Percentiles rank a stretch among this genome's conserved stretches.
These are phyloP conservation scores for Anastrepha obliqua DNA, from an alignment of 1,140 invertebrate species.

Conservation along the genomic window DNA sequence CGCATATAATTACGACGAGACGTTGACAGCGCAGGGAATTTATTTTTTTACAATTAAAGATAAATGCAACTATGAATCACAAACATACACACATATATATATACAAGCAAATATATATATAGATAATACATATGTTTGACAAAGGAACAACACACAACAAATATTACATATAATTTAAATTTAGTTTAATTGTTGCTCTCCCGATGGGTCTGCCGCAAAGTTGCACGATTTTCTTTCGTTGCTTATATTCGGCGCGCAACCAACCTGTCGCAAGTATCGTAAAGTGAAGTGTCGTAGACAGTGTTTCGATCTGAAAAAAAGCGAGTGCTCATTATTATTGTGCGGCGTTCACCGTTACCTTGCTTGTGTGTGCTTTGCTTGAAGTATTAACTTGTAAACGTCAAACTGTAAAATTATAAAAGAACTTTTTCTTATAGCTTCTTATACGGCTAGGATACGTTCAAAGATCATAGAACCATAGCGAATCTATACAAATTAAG, in stretches of 20 bases:
- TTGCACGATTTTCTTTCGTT: slow-evolving; percentile 7
- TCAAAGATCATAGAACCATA: no score
- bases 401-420: no score
- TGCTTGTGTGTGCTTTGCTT: no score
- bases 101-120: neutral
- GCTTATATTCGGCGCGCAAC: neutral
- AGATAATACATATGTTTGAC: neutral
- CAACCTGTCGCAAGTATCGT: neutral
- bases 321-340: no score
- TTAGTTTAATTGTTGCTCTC: slow-evolving; percentile 74
- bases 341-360: no score
- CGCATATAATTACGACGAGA: neutral
- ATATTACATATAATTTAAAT: slow-evolving; percentile 72
- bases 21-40: slow-evolving; percentile 24
- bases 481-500: no score
- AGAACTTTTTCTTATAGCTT: no score
- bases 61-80: slow-evolving; percentile 26
- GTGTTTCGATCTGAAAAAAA: neutral
- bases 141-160: slow-evolving; percentile 60
- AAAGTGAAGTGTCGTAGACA: neutral
- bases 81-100: neutral
- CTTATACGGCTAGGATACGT: no score
- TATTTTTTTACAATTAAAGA: slow-evolving; percentile 42
- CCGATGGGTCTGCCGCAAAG: slow-evolving; percentile 60
- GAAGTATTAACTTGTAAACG: no score